These are phyloP conservation scores for Arbacia lixula DNA, from an alignment of 53 echinoderm and acorn worm genomes.

Conservation along the genomic window DNA sequence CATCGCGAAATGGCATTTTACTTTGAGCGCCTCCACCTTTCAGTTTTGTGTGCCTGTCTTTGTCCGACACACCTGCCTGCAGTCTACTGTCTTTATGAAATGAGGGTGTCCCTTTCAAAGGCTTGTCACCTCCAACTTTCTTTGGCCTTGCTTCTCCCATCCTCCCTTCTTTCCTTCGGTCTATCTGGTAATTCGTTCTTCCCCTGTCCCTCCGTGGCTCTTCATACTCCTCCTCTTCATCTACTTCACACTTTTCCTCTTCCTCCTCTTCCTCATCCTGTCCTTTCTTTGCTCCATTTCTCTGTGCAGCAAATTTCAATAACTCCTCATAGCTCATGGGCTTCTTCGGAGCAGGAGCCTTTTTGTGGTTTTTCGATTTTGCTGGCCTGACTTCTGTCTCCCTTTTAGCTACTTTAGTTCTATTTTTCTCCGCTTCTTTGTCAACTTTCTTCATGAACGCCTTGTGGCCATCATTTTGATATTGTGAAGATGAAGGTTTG, in stretches of 20 bases:
- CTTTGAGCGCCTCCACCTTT: no score
- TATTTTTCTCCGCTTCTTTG: conserved; percentile 43
- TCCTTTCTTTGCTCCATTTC: conserved; percentile 3
- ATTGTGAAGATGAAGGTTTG: conserved; percentile 25
- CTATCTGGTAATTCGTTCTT: neutral
- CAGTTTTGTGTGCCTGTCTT: no score
- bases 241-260: neutral
- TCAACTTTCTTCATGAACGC: conserved; percentile 72
- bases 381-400: conserved; percentile 32
- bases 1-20: no score
- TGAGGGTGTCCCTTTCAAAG: no score
- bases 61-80: no score
- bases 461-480: conserved; percentile 62
- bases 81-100: no score
- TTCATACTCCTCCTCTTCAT: conserved; percentile 13
- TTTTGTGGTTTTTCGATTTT: conserved; percentile 37
- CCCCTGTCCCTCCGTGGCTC: neutral
- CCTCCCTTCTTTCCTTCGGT: neutral
- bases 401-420: conserved; percentile 4
- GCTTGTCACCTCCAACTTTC: neutral
- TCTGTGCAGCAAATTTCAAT: conserved; percentile 71
- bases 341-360: conserved; percentile 51
- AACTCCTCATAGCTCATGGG: conserved; percentile 81
- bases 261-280: conserved; percentile 24
- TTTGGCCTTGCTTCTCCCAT: neutral